Percentiles rank a stretch among this genome's conserved stretches.
Conservation (phyloP, 2,888 invertebrate species). For the Cybosia mesomella region DNA sequence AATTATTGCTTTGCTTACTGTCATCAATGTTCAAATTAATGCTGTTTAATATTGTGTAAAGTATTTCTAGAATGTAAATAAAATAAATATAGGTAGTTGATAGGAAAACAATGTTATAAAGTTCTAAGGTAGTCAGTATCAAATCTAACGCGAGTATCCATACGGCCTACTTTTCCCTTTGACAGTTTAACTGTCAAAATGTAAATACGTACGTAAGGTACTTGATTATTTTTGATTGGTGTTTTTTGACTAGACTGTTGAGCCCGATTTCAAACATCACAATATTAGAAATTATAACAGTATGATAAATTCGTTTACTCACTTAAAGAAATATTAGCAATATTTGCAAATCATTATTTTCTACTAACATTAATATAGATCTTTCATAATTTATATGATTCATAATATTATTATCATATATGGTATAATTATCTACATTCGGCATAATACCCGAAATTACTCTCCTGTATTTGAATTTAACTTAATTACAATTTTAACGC, state of each 20-base stretch:
- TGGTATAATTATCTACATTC: neutral
- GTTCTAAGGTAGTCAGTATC: conserved; percentile 38
- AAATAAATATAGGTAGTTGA: conserved; percentile 28
- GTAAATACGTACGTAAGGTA: conserved; percentile 18
- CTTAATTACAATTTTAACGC: conserved; percentile 13
- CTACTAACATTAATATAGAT: neutral
- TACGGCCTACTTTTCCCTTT: conserved; percentile 64
- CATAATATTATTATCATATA: neutral
- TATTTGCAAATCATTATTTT: neutral
- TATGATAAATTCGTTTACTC: neutral
- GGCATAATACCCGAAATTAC: neutral
- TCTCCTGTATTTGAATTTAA: conserved; percentile 15
- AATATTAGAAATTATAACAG: conserved; percentile 18
- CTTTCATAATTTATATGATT: neutral
- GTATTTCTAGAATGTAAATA: conserved; percentile 9
- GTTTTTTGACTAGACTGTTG: conserved; percentile 69
- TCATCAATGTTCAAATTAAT: conserved; percentile 42
- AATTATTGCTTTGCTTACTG: conserved; percentile 53
- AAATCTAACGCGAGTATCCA: conserved; percentile 70
- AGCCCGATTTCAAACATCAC: conserved; percentile 78
- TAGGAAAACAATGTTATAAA: conserved; percentile 3
- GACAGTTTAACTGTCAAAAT: conserved; percentile 38
- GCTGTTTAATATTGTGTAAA: conserved; percentile 16
- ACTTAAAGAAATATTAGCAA: neutral
- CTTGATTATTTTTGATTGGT: conserved; percentile 52